Percentiles rank a stretch among this genome's conserved stretches.
phyloP scores from a whole-genome alignment of 2,888 invertebrate genomes.

The Bimastos eiseni region DNA sequence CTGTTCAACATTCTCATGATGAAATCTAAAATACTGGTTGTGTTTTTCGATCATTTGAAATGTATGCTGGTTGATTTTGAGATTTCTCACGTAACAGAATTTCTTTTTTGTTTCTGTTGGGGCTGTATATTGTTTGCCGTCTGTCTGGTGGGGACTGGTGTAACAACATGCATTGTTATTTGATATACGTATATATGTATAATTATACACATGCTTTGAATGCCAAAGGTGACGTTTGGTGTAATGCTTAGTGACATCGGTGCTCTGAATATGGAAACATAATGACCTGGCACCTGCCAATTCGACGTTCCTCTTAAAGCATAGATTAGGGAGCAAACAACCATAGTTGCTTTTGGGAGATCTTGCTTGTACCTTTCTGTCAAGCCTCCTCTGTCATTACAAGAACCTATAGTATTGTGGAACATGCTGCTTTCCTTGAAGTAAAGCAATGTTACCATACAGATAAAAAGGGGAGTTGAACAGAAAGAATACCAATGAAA shows the following conservation, averaged over 20 bases:
- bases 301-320: not conserved
- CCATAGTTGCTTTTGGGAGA: not conserved
- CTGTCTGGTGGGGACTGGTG: slow-evolving; percentile 17
- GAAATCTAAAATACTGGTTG: not conserved
- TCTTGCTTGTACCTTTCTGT: not conserved
- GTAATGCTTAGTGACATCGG: not conserved
- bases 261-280: not conserved
- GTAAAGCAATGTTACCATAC: not conserved
- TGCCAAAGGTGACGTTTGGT: not conserved
- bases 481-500: not conserved
- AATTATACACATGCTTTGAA: not conserved
- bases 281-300: not conserved
- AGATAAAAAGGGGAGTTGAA: not conserved
- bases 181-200: slow-evolving; percentile 8
- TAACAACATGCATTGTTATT: not conserved
- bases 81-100: not conserved
- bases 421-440: not conserved
- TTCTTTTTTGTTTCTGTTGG: not conserved
- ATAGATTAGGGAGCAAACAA: not conserved
- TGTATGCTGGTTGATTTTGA: not conserved
- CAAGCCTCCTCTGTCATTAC: not conserved
- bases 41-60: not conserved
- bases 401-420: too few species aligned
- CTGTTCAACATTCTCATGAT: not conserved
- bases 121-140: not conserved